phyloP scores from a whole-genome alignment of 2,113 vertebrate genomes.

The Anthoscopus minutus region DNA sequence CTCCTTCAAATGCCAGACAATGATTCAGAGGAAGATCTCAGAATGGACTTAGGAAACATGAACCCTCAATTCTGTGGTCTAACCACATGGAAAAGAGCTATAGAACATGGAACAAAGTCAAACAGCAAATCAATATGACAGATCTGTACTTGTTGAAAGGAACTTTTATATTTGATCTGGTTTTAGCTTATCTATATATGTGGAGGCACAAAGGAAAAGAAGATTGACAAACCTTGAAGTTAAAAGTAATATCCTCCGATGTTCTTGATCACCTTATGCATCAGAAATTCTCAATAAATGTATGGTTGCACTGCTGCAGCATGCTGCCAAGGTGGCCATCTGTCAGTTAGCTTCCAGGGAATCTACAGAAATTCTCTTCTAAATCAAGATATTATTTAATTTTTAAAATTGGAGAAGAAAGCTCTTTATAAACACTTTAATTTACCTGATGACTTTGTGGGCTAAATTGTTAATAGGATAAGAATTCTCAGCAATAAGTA shows the following conservation, averaged over 20 bases:
- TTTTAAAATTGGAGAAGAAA: not conserved
- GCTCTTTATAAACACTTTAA: constrained; percentile 49
- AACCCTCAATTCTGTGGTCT: not conserved
- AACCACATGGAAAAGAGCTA: not conserved
- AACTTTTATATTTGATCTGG: constrained; percentile 47
- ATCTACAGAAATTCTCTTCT: constrained; percentile 21
- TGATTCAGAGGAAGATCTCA: not conserved
- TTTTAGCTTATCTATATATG: constrained; percentile 38
- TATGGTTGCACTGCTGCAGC: constrained; percentile 4
- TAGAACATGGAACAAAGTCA: not conserved
- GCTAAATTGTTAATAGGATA: constrained; percentile 61
- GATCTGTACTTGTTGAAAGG: constrained; percentile 7
- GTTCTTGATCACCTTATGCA: constrained; percentile 63
- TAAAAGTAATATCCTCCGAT: constrained; percentile 53
- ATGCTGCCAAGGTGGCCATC: constrained; percentile 71
- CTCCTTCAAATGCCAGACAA: not conserved
- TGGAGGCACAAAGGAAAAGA: constrained; percentile 32
- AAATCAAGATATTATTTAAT: constrained; percentile 30
- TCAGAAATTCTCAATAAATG: constrained; percentile 36
- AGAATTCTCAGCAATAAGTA: constrained; percentile 59
- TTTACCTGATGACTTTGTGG: constrained; percentile 47
- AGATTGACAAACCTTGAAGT: constrained; percentile 56
- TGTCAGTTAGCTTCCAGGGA: constrained; percentile 58
- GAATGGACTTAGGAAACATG: not conserved
- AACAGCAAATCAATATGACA: constrained; percentile 17